Percentiles rank a stretch among this genome's conserved stretches.
phyloP scores from a whole-genome alignment of 2,113 vertebrate genomes.

The Trachemys scripta region DNA sequence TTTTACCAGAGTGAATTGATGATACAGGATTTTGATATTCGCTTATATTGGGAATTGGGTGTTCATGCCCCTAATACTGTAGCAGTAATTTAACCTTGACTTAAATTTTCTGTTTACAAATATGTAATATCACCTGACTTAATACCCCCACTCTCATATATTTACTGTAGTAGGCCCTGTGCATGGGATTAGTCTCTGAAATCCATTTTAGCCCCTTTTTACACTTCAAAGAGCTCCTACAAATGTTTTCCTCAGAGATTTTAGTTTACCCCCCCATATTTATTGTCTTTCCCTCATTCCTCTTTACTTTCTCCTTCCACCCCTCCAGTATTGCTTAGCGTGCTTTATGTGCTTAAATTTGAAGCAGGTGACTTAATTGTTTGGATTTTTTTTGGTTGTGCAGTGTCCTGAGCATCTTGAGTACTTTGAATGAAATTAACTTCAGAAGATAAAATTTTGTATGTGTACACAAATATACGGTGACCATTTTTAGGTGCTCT shows the following conservation, averaged over 20 bases:
- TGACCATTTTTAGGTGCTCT: background rate
- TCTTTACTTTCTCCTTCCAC: background rate
- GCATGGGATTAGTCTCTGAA: background rate
- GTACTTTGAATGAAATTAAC: background rate
- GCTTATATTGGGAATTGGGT: background rate
- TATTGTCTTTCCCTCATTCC: background rate
- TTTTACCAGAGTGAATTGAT: background rate
- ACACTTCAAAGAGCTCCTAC: background rate
- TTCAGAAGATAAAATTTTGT: background rate
- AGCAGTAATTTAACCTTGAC: conserved; percentile 26
- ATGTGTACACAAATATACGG: background rate
- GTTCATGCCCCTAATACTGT: background rate
- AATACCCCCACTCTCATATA: conserved; percentile 9
- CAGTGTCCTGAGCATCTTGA: background rate
- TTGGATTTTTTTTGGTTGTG: background rate
- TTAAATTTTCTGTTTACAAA: background rate
- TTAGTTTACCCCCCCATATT: background rate
- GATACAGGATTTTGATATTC: background rate
- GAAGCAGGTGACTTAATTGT: background rate
- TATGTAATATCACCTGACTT: background rate
- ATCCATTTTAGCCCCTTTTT: background rate
- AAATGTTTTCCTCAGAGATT: background rate
- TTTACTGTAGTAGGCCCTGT: conserved; percentile 2
- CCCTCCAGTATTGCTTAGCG: background rate
- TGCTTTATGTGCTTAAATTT: background rate